Evolutionary conservation across 2,888 invertebrate genomes (phyloP), one percentile per base, ranked within the genome.

Genomic region (Cinara cedri): DNA sequence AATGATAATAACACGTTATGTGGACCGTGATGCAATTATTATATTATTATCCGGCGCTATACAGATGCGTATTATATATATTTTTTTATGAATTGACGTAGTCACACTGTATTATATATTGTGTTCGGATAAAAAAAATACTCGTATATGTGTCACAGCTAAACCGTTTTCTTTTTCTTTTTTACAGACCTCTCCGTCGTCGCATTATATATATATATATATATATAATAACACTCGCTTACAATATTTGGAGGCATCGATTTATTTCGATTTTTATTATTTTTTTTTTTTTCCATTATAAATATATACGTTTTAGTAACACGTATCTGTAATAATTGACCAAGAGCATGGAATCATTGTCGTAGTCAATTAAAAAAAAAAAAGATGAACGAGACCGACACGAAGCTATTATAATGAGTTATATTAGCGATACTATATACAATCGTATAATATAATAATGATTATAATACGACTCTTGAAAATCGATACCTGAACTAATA

Each of bases 301-400:
- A 4, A 34, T 34, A 4, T 34, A 42, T 16, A 63, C 42, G 11
- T 34, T 54, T 68, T 54, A 34, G 3, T 54, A 54, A 13, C 10
- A 42, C 54, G 26, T 34, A 11, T 14, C n/a, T 14, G 54, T 55
- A 6, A n/a, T n/a, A 26, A 14, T 55, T 70, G 70, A 70, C 21
- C 54, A 9, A n/a, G 9, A 2, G 16, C 34, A n/a, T 34, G 6
- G 34, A 44, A 11, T 42, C 16, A 57, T 57, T 57, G 44, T 71
- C 57, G 57, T n/a, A n/a, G n/a, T 71, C 44, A 24, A 72, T 72
- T 57, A 71, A 21, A 34, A n/a, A n/a, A n/a, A n/a, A n/a, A n/a
- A n/a, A n/a, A n/a, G n/a, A n/a, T n/a, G n/a, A n/a, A 34, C 34
- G 44, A 2, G 21, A n/a, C 42, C 54, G 21, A 71, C 55, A 57